Conservation (phyloP, 2,888 invertebrate genomes). For the Shargacucullia verbasci region DNA sequence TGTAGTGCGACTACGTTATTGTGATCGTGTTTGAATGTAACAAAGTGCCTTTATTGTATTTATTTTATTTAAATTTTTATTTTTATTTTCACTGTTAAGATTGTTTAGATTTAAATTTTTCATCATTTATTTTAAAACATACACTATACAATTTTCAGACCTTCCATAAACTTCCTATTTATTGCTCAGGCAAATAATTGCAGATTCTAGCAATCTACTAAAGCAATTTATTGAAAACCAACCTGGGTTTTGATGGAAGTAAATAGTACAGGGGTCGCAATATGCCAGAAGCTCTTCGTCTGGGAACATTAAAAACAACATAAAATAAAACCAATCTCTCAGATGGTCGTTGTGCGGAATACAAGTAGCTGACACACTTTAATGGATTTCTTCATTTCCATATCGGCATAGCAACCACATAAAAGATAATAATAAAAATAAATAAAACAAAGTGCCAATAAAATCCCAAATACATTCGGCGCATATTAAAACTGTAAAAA, state of each 20-base stretch:
- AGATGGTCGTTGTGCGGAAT: conserved; percentile 11
- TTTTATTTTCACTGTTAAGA: too few relatives aligned
- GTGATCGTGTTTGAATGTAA: neutral
- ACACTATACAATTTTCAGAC: too few relatives aligned
- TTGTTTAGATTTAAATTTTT: too few relatives aligned
- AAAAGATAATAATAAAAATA: conserved; percentile 54
- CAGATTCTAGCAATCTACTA: too few relatives aligned
- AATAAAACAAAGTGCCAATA: conserved; percentile 52
- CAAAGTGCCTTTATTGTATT: neutral
- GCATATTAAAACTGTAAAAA: conserved; percentile 47
- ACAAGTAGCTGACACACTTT: conserved; percentile 38
- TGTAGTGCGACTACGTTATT: conserved; percentile 1
- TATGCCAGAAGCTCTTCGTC: conserved; percentile 12
- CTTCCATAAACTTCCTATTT: too few relatives aligned
- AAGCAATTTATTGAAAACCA: too few relatives aligned
- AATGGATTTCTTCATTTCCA: conserved; percentile 45
- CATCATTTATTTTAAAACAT: too few relatives aligned
- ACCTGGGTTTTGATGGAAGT: too few relatives aligned
- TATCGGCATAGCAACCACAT: conserved; percentile 39
- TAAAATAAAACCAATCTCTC: conserved; percentile 43
- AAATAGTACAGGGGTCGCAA: too few relatives aligned
- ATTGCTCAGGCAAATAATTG: too few relatives aligned
- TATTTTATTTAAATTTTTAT: too few relatives aligned
- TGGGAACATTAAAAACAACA: conserved; percentile 40
- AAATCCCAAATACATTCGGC: conserved; percentile 45